phyloP scores from a whole-genome alignment of 2,113 vertebrate genomes.

The Channa argus region DNA sequence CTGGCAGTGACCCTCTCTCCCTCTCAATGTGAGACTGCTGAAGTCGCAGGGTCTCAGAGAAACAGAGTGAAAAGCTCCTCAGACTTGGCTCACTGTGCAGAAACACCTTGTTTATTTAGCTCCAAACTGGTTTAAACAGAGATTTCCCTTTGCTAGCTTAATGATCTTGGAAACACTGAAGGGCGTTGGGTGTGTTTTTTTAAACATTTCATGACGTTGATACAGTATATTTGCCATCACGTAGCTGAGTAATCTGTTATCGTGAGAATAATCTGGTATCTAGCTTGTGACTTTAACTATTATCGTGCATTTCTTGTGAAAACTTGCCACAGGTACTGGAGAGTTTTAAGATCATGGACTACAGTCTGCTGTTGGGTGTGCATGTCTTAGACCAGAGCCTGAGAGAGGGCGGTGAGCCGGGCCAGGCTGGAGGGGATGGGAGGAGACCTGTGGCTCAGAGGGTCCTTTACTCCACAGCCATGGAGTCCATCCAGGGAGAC shows the following conservation, averaged over 20 bases:
- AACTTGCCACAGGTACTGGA: conserved; percentile 89
- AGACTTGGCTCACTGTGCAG: conserved; percentile 67
- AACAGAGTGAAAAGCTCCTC: conserved; percentile 58
- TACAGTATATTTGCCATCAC: background rate
- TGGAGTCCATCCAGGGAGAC: conserved; percentile 98
- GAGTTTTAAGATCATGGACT: conserved; percentile 99
- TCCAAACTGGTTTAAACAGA: conserved; percentile 43
- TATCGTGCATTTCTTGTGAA: background rate
- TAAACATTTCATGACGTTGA: background rate
- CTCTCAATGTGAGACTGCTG: conserved; percentile 13
- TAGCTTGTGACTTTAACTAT: background rate
- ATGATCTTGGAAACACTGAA: conserved; percentile 22
- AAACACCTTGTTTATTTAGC: conserved; percentile 72
- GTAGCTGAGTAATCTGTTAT: background rate
- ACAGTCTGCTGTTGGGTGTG: conserved; percentile 94
- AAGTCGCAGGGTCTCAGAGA: conserved; percentile 59
- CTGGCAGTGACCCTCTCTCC: conserved; percentile 11
- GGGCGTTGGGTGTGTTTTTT: background rate
- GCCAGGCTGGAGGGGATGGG: conserved; percentile 84
- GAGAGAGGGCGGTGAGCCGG: conserved; percentile 88
- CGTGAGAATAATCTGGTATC: no score
- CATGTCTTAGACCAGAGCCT: conserved; percentile 88
- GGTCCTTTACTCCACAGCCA: conserved; percentile 97
- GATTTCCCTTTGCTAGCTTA: conserved; percentile 43
- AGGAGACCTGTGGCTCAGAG: conserved; percentile 90